Percentiles rank a stretch among this genome's conserved stretches.
phyloP scores from a whole-genome alignment of 2,888 invertebrate species.

The Cephus runcator region DNA sequence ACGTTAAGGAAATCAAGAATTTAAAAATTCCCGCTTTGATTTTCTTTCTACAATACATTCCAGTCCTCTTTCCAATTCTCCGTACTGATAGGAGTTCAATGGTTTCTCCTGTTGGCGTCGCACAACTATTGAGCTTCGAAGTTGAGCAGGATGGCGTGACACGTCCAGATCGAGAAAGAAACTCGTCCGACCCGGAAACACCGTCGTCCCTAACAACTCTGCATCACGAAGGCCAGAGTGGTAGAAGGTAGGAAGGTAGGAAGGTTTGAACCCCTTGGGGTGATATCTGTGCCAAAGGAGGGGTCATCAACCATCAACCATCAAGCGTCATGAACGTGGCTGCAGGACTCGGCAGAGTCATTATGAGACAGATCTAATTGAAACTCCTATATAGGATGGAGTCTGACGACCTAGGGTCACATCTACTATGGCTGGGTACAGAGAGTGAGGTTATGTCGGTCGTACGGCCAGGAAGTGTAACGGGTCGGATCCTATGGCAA shows the following conservation, averaged over 20 bases:
- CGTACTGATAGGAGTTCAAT: no score
- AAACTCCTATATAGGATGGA: slow-evolving; percentile 34
- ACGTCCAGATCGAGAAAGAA: slow-evolving; percentile 14
- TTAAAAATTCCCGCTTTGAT: no score
- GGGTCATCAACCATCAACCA: slow-evolving; percentile 48
- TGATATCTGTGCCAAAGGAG: slow-evolving; percentile 28
- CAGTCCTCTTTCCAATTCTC: no score
- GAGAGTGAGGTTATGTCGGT: no score
- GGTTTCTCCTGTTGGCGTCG: no score
- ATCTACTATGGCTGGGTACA: no score
- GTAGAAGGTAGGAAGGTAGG: slow-evolving; percentile 11
- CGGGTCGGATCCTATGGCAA: no score
- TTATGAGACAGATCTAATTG: slow-evolving; percentile 55
- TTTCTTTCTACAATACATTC: no score
- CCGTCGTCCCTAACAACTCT: slow-evolving; percentile 42
- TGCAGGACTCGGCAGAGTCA: slow-evolving; percentile 31
- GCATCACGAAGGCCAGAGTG: slow-evolving; percentile 51
- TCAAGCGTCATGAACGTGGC: slow-evolving; percentile 29
- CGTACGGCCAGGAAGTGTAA: no score
- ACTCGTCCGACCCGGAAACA: slow-evolving; percentile 28
- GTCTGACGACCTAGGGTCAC: no score
- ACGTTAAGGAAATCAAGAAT: no score
- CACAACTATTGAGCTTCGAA: background rate
- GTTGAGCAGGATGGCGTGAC: slow-evolving; percentile 24
- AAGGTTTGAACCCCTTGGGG: slow-evolving; percentile 36